phyloP scores from a whole-genome alignment of 2,113 vertebrate species.

The Oceanodroma tethys region DNA sequence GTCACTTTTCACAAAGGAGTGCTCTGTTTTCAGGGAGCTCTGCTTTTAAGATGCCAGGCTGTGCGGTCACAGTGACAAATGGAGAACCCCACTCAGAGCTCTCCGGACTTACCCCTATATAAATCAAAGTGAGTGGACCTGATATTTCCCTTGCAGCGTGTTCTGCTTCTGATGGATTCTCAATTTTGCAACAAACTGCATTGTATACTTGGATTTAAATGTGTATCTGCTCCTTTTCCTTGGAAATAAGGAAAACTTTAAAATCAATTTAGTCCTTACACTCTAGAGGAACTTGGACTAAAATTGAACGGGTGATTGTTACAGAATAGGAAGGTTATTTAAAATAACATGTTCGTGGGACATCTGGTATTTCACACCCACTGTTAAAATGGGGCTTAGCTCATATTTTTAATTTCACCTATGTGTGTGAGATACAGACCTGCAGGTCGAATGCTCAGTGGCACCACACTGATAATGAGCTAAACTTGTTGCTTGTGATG shows the following conservation, averaged over 20 bases:
- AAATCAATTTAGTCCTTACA: constrained; percentile 8
- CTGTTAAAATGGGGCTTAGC: background rate
- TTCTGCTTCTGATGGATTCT: constrained; percentile 39
- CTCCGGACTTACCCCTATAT: background rate
- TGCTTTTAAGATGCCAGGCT: constrained; percentile 52
- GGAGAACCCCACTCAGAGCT: background rate
- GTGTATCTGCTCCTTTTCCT: background rate
- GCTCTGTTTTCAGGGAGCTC: constrained; percentile 41
- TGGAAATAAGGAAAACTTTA: constrained; percentile 15
- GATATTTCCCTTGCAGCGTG: constrained; percentile 45
- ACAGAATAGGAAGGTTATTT: background rate
- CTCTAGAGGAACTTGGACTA: background rate
- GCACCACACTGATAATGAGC: background rate
- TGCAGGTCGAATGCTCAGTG: background rate
- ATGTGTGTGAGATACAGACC: background rate
- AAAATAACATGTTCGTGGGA: background rate
- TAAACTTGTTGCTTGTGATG: background rate
- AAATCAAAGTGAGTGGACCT: constrained; percentile 53
- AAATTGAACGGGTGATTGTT: constrained; percentile 22
- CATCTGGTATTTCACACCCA: constrained; percentile 8
- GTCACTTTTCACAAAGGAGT: constrained; percentile 33
- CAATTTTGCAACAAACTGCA: constrained; percentile 35
- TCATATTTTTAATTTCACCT: constrained; percentile 1
- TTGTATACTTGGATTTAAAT: constrained; percentile 2
- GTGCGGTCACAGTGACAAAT: constrained; percentile 46